A percentile compares a stretch with the other conserved stretches of the same genome.
Evolutionary conservation across 1,140 invertebrate genomes (phyloP).

Genomic region (Aphaenogaster ashmeadi): DNA sequence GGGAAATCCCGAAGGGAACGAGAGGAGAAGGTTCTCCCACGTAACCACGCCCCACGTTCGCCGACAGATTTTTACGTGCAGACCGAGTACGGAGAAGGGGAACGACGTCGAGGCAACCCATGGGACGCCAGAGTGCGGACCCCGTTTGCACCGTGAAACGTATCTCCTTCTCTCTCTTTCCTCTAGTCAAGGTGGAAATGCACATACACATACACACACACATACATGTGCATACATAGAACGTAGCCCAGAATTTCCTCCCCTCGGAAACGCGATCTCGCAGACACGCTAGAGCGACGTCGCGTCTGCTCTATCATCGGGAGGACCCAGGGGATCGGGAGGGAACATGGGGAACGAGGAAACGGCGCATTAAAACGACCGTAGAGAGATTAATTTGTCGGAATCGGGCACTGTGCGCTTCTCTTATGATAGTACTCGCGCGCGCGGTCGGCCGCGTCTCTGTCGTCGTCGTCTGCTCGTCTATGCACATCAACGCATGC

Average conservation of each 20-base stretch:
- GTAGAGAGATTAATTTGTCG: slow-evolving; percentile 52
- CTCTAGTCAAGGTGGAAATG: slow-evolving; percentile 27
- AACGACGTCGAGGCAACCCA: not conserved
- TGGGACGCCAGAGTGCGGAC: not conserved
- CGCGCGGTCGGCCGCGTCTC: not conserved
- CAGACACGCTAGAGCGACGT: slow-evolving; percentile 31
- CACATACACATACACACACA: not conserved
- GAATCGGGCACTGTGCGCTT: not conserved
- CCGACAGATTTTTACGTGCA: slow-evolving; percentile 70
- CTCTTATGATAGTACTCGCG: slow-evolving; percentile 33
- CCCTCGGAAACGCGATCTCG: slow-evolving; percentile 29
- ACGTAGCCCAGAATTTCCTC: slow-evolving; percentile 36
- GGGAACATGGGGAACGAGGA: not conserved
- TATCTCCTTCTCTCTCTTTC: not conserved
- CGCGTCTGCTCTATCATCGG: slow-evolving; percentile 26
- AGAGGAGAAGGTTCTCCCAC: slow-evolving; percentile 56
- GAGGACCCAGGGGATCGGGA: not conserved
- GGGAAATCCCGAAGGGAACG: slow-evolving; percentile 14
- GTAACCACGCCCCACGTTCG: slow-evolving; percentile 72
- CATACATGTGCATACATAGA: not conserved
- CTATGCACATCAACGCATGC: slow-evolving; percentile 49
- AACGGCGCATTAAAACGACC: slow-evolving; percentile 42
- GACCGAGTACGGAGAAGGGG: slow-evolving; percentile 34
- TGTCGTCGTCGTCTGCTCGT: slow-evolving; percentile 25
- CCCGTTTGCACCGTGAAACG: not conserved